Evolutionary conservation across 1,140 invertebrate genomes (phyloP).

Genomic region (Drosophila tropicalis): DNA sequence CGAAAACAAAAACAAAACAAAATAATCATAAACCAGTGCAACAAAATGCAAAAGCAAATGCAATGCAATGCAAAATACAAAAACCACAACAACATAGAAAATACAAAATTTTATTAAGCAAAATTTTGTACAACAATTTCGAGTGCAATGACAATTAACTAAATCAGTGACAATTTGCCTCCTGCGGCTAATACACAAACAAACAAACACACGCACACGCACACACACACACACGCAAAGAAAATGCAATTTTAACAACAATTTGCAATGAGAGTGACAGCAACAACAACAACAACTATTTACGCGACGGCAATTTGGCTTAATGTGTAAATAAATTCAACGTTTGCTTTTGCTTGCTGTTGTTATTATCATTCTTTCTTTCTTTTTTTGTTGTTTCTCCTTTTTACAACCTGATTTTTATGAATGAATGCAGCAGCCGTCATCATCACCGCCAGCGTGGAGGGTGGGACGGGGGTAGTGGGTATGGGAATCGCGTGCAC

Average conservation of each 20-base stretch:
- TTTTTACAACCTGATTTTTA: constrained; percentile 80
- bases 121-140: constrained; percentile 32
- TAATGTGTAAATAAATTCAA: constrained; percentile 72
- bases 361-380: constrained; percentile 27
- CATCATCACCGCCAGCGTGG: constrained; percentile 17
- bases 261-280: constrained; percentile 15
- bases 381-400: constrained; percentile 6
- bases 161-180: constrained; percentile 57
- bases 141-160: constrained; percentile 44
- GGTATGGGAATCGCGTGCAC: constrained; percentile 61
- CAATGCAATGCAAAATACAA: background rate
- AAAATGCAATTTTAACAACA: constrained; percentile 21
- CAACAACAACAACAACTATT: constrained; percentile 8
- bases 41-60: background rate
- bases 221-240: background rate
- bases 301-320: constrained; percentile 70
- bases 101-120: background rate
- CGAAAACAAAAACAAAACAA: too few relatives aligned
- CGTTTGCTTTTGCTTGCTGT: constrained; percentile 46
- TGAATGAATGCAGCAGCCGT: constrained; percentile 71
- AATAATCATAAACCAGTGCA: background rate
- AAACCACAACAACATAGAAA: background rate
- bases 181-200: constrained; percentile 36
- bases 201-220: constrained; percentile 7
- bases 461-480: constrained; percentile 24